Conservation (phyloP, 2,888 invertebrate genomes). For the Trissolcus japonicus region DNA sequence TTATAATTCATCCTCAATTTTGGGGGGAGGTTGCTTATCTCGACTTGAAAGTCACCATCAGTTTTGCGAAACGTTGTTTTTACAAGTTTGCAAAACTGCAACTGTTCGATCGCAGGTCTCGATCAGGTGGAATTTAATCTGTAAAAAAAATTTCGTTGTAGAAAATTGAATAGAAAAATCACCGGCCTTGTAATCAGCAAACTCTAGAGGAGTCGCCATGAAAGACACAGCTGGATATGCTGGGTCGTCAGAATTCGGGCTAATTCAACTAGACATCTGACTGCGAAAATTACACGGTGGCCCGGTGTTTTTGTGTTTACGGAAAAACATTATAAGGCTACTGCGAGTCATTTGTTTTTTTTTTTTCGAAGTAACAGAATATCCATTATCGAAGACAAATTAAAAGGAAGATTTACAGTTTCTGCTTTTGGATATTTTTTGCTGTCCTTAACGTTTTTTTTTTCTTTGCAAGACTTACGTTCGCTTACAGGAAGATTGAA, state of each 20-base stretch:
- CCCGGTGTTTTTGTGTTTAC: constrained; percentile 13
- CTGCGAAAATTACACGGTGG: constrained; percentile 28
- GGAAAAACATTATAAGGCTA: constrained; percentile 17
- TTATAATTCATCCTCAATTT: too few species aligned
- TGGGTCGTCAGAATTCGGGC: constrained; percentile 15
- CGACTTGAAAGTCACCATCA: too few species aligned
- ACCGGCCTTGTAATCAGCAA: constrained; percentile 19
- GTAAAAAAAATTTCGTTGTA: background rate
- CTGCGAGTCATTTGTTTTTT: background rate
- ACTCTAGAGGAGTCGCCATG: constrained; percentile 1
- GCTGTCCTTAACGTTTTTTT: too few species aligned
- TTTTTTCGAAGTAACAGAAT: background rate
- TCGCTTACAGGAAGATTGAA: too few species aligned
- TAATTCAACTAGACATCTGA: constrained; percentile 32
- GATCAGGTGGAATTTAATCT: constrained; percentile 8
- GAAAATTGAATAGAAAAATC: constrained; percentile 17
- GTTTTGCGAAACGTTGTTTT: background rate
- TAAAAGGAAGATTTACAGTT: too few species aligned
- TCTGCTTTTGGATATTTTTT: too few species aligned
- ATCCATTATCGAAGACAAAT: background rate
- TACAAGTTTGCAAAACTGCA: too few species aligned
- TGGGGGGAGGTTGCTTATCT: too few species aligned
- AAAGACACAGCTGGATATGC: constrained; percentile 35
- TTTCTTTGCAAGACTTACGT: too few species aligned
- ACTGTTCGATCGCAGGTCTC: background rate